These are phyloP conservation scores for Xanthia togata DNA, from an alignment of 2,888 invertebrate genomes.

Conservation along the genomic window DNA sequence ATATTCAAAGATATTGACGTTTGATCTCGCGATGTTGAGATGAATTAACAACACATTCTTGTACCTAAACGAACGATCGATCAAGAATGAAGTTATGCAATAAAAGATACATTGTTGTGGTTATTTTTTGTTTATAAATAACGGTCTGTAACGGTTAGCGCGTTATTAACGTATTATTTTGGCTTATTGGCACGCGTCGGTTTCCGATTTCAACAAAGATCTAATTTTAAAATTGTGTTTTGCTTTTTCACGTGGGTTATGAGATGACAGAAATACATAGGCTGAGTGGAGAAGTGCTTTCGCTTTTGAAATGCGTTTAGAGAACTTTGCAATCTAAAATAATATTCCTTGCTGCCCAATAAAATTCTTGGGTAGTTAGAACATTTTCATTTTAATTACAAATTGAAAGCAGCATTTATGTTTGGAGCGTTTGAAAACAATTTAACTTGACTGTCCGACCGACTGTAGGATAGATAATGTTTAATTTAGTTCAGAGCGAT, in stretches of 20 bases:
- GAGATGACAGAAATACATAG: slow-evolving; percentile 61
- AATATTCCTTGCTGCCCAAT: slow-evolving; percentile 7
- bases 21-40: slow-evolving; percentile 39
- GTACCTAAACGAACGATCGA: slow-evolving; percentile 26
- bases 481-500: slow-evolving; percentile 45
- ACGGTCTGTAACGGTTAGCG: slow-evolving; percentile 56
- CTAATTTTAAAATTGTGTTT: slow-evolving; percentile 73
- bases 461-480: slow-evolving; percentile 32
- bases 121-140: slow-evolving; percentile 66
- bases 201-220: slow-evolving; percentile 72
- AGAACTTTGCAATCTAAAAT: slow-evolving; percentile 21
- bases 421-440: slow-evolving; percentile 38
- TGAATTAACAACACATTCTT: slow-evolving; percentile 54
- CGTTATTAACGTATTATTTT: slow-evolving; percentile 71
- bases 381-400: slow-evolving; percentile 26
- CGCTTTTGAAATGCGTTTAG: slow-evolving; percentile 33
- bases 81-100: slow-evolving; percentile 56
- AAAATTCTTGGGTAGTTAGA: slow-evolving; percentile 3
- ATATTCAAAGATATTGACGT: slow-evolving; percentile 36
- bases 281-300: slow-evolving; percentile 47
- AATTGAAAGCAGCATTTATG: slow-evolving; percentile 28
- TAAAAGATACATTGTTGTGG: slow-evolving; percentile 58
- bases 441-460: slow-evolving; percentile 34
- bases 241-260: slow-evolving; percentile 64
- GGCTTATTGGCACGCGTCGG: slow-evolving; percentile 76